Evolutionary conservation across 2,888 invertebrate species (phyloP).

Genomic region (Drosophila algonquin): DNA sequence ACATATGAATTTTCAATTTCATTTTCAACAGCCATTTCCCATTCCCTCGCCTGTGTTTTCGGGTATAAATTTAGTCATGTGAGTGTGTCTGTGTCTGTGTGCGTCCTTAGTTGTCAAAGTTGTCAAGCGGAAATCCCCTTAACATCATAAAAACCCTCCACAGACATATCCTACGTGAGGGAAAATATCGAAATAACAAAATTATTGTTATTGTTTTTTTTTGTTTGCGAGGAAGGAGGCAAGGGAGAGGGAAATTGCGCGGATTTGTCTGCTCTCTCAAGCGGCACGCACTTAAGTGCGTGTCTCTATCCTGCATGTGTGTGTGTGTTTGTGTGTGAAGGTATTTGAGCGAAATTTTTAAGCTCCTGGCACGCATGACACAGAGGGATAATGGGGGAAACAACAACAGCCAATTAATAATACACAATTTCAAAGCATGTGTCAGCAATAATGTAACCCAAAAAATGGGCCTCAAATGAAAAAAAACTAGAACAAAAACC

Average conservation of each 20-base stretch:
- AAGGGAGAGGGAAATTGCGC: slow-evolving; percentile 56
- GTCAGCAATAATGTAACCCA: slow-evolving; percentile 50
- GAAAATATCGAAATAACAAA: slow-evolving; percentile 79
- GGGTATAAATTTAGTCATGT: slow-evolving; percentile 66
- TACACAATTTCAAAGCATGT: slow-evolving; percentile 46
- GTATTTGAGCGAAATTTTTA: slow-evolving; percentile 40
- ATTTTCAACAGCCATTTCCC: slow-evolving; percentile 56
- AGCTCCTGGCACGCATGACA: slow-evolving; percentile 37
- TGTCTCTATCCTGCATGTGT: slow-evolving; percentile 33
- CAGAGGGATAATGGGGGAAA: slow-evolving; percentile 10
- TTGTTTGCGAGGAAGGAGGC: slow-evolving; percentile 17
- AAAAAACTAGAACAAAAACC: slow-evolving; percentile 2
- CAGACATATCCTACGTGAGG: slow-evolving; percentile 32
- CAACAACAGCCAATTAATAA: slow-evolving; percentile 56
- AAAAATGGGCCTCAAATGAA: slow-evolving; percentile 11
- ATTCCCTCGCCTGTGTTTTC: slow-evolving; percentile 23
- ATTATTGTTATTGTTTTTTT: slow-evolving; percentile 73
- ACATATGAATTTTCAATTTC: slow-evolving; percentile 75
- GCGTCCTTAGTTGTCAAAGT: slow-evolving; percentile 72
- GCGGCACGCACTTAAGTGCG: slow-evolving; percentile 57
- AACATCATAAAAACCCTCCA: slow-evolving; percentile 62
- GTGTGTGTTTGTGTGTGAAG: slow-evolving; percentile 12
- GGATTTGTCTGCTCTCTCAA: slow-evolving; percentile 65
- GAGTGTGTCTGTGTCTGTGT: slow-evolving; percentile 19
- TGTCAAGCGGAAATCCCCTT: slow-evolving; percentile 76